Evolutionary conservation across 2,888 invertebrate genomes (phyloP), one percentile per base, ranked within the genome.

Genomic region (Drosophila nigricruria): DNA sequence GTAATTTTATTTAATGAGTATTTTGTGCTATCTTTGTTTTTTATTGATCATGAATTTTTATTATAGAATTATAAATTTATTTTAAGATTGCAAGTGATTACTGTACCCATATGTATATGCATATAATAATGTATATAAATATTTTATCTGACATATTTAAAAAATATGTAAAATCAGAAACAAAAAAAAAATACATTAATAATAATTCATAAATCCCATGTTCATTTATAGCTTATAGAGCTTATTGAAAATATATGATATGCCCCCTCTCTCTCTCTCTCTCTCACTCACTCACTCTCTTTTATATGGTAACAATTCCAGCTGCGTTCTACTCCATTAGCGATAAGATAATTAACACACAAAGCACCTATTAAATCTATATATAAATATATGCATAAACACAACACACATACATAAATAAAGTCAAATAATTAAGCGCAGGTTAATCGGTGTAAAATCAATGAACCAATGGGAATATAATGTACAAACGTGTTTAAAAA

Each of bases 281-380:
- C 32, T 3, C 52, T 32, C 42, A 18, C 40, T 20, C 9, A 5
- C 12, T 5, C 16, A 0, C 32, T 42, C 38, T 40, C 20, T 53
- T 38, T n/a, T 36, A 16, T 47, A 54, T 36, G 36, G 34, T 59
- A 65, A 59, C 43, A 59, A 57, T 66, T 40, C 45, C 49, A 56
- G 69, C 69, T 82, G 73, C 68, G 67, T 80, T 73, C 76, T 75
- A 67, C 75, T 77, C 68, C 66, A 84, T 87, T 82, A 84, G 78
- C 81, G 84, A 80, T 84, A 84, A 84, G 82, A 82, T 88, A 84
- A 88, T 84, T 85, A 88, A 79, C 82, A 79, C 81, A 82, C 78
- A 84, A 84, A 82, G 77, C 81, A 79, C 71, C 71, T 81, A 85
- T 88, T 81, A 81, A 88, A 81, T 80, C 68, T 53, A 71, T 70